Conservation (phyloP, 2,113 vertebrate species). For the Nibea albiflora region DNA sequence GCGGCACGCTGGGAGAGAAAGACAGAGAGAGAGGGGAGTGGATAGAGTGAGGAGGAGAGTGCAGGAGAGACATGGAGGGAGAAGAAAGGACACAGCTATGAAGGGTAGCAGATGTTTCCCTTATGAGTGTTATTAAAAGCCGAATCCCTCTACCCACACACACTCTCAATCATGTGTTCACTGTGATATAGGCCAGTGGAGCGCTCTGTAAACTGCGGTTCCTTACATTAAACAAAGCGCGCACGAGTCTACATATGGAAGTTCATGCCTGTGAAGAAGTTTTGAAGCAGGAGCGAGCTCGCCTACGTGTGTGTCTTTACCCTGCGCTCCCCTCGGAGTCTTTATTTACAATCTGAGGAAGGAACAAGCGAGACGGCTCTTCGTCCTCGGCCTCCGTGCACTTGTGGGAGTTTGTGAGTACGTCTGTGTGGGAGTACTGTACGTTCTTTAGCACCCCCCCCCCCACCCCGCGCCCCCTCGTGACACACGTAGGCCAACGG, state of each 20-base stretch:
- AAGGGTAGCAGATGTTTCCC: constrained; percentile 71
- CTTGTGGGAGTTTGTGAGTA: background rate
- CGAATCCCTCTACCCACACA: constrained; percentile 39
- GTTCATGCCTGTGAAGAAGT: background rate
- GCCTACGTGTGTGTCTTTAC: background rate
- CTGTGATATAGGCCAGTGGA: constrained; percentile 30
- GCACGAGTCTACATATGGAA: background rate
- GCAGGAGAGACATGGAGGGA: constrained; percentile 10
- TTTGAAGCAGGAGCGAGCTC: background rate
- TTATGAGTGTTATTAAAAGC: constrained; percentile 53
- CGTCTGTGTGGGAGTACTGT: constrained; percentile 12
- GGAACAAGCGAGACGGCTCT: constrained; percentile 4
- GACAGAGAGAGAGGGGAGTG: constrained; percentile 1
- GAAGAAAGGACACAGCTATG: constrained; percentile 28
- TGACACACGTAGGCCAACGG: constrained; percentile 72
- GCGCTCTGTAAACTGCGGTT: constrained; percentile 19
- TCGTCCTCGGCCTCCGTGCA: background rate
- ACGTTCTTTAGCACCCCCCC: background rate
- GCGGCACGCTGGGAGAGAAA: constrained; percentile 19
- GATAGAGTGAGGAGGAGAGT: background rate
- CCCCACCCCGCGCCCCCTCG: background rate
- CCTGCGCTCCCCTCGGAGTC: constrained; percentile 19
- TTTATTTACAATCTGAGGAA: constrained; percentile 49
- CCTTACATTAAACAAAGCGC: background rate
- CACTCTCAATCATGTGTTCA: constrained; percentile 8